Evolutionary conservation across 2,797 vertebrate species (phyloP), one percentile per base, ranked within the genome.

Genomic region (Leontopithecus rosalia): DNA sequence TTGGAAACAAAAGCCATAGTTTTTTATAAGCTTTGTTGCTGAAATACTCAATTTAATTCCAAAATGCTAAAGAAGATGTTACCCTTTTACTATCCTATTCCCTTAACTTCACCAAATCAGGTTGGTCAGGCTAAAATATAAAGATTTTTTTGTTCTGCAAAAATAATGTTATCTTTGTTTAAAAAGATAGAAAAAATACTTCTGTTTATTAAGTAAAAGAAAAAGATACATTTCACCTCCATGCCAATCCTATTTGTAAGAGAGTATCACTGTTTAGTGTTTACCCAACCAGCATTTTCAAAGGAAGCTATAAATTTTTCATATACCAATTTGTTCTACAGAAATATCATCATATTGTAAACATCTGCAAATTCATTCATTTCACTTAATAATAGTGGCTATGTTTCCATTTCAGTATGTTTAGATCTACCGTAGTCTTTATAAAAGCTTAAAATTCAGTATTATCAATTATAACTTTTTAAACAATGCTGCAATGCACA

Each of bases 1-100:
- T 81, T 81, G 58, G 41, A 88, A 94, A 90, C 24, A 90, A 95
- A 89, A 50, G 41, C 46, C 43, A 55, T 43, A 90, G 39, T 64
- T 89, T 94, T 80, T 94, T 80, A 28, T 5, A 93, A 95, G 52
- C 22, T 41, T 89, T 88, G 36, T 90, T 30, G 9, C 33, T 96
- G 33, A 90, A 79, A 80, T 88, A 83, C 14, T 90, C n/a, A 61
- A 86, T 72, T 80, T 61, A 82, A 88, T 58, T 61, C 41, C 70
- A 28, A 91, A 79, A 82, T 91, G 11, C 46, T 91, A 43, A 77
- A 36, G 28, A 73, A 80, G n/a, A 39, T 79, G 7, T 58, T 58
- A 95, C 15, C 19, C 15, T 88, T 93, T 80, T 88, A 64, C 75
- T 93, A 24, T 52, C 52, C 89, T 52, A 43, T 90, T 95, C 36